Evolutionary conservation across 2,113 vertebrate species (phyloP), one percentile per base, ranked within the genome.

Genomic region (Nesoenas mayeri): DNA sequence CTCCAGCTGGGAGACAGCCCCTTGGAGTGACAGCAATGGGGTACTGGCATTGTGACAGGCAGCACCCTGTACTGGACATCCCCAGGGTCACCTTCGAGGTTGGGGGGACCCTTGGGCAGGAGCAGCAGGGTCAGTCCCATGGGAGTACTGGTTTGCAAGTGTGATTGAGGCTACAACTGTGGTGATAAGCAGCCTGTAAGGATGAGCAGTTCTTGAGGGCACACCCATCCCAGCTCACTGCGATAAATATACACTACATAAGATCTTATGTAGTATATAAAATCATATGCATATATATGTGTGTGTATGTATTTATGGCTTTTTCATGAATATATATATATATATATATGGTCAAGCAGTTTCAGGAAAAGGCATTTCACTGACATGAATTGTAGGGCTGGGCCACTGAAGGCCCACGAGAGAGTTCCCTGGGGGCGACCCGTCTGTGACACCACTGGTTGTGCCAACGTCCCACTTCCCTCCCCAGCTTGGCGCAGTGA

Each of bases 381-480:
- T 69, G 67, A 50, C 12, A 18, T 10, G n/a, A 66, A 28, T 32
- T 57, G 28, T 54, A 34, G 71, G 24, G 19, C 5, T 60, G 58
- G 34, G 19, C 54, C 17, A 7, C 36, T 5, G 11, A 53, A 47
- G 16, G 17, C 15, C 47, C 67, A 56, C 21, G 12, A 57, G 28
- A 9, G 9, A 2, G 10, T 66, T 81, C 29, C 20, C 32, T 15
- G 10, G 4, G 36, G 25, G 14, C 47, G 29, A 72, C 44, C 44
- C 8, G 19, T 84, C 42, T 3, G 19, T 29, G 54, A 51, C 0
- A 0, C 19, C 19, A 13, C 25, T 1, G 2, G 15, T 67, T 79
- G 38, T 64, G 61, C 71, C 54, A 34, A 5, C 0, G 4, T 54
- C 57, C 54, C 61, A 19, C 11, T 79, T 83, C 62, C 31, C 29